Evolutionary conservation across 1,140 invertebrate genomes (phyloP), one percentile per base, ranked within the genome.

Genomic region (Drosophila sproati): DNA sequence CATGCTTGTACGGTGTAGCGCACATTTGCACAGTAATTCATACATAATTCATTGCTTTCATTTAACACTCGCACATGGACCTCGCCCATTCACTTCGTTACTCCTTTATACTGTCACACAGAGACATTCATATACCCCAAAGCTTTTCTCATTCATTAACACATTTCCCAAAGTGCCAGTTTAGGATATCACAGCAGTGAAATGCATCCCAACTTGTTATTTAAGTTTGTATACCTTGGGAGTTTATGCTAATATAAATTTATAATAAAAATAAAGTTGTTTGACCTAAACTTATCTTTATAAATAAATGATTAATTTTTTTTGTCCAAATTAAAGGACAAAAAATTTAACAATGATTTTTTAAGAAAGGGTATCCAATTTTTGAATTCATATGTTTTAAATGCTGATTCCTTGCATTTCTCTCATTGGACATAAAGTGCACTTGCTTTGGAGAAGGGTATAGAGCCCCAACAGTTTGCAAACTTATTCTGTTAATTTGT

Each of bases 1-100:
- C 62, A 34, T 60, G 75, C 52, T 37, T 51, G 29, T 76, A 63
- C 37, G 54, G 50, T 62, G 63, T 54, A 63, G 56, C 60, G 73
- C 69, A 80, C 81, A 85, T 85, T 85, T 78, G 45, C 83, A 75
- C 63, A 83, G 83, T 85, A 85, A 89, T 88, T 88, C 85, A 88
- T 88, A 80, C 77, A 89, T 89, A 78, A 88, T 88, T 88, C 83
- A 88, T 88, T 80, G 85, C 83, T 83, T 85, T 88, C 85, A 89
- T 89, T 88, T 85, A 88, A 88, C 83, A 83, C 83, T 60, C 66
- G 43, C 62, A 64, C 63, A 52, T 60, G 66, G 62, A 71, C 66
- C 54, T 10, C 47, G n/a, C 56, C 48, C 70, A 35, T 57, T 69
- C 51, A 48, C 56, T 57, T 2, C 57, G 45, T 72, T 51, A 41